A percentile compares a stretch with the other conserved stretches of the same genome.
phyloP scores from a whole-genome alignment of 2,888 invertebrate species.

The Pristionchus fissidentatus region DNA sequence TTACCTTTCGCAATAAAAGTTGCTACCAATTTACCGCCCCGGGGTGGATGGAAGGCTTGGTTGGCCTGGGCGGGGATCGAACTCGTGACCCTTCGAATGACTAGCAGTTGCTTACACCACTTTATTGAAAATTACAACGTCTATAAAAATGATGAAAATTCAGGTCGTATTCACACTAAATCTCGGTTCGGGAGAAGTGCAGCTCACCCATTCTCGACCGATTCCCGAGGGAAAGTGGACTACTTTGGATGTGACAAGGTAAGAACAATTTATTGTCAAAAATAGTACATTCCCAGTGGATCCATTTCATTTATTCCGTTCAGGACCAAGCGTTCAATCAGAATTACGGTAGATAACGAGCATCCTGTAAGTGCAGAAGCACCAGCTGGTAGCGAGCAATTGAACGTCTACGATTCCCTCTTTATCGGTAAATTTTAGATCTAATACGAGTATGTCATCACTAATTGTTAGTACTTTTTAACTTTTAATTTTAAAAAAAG shows the following conservation, averaged over 20 bases:
- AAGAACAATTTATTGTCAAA: neutral
- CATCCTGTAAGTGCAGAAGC: conserved; percentile 57
- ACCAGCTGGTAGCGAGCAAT: conserved; percentile 59
- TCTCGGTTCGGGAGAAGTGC: conserved; percentile 59
- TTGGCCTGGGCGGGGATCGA: no score
- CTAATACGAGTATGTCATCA: neutral
- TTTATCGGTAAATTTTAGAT: conserved; percentile 56
- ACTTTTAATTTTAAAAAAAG: no score
- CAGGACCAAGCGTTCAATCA: conserved; percentile 52
- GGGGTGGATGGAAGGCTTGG: no score
- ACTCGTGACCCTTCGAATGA: neutral
- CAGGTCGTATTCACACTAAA: conserved; percentile 56
- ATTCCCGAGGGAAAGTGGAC: conserved; percentile 58
- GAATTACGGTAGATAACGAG: conserved; percentile 59
- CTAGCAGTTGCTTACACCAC: neutral
- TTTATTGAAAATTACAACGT: neutral
- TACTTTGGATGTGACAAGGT: conserved; percentile 59
- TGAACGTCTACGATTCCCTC: conserved; percentile 63
- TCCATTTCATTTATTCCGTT: conserved; percentile 31
- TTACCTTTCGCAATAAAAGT: no score
- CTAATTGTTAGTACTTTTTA: neutral
- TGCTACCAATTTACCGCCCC: no score
- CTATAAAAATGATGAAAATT: neutral
- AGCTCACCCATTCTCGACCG: conserved; percentile 57
- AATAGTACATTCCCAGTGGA: no score